Percentiles rank a stretch among this genome's conserved stretches.
Evolutionary conservation across 2,113 vertebrate species (phyloP).

Genomic region (Athene cunicularia): DNA sequence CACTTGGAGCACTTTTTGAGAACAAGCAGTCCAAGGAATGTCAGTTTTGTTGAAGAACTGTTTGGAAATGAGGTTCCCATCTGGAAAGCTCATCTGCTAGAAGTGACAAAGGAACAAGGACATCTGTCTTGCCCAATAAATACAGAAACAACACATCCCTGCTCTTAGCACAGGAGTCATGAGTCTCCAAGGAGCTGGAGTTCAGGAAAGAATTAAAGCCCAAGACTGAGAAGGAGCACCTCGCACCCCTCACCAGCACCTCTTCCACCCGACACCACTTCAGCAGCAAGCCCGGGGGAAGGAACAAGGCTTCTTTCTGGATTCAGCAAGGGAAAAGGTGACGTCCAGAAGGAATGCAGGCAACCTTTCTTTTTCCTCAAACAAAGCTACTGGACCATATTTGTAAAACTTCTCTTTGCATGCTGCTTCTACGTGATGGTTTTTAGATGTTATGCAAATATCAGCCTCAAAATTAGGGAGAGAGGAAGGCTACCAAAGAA

Average conservation of each 20-base stretch:
- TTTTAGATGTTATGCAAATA: constrained; percentile 2
- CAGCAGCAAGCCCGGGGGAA: not conserved
- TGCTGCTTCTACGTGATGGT: not conserved
- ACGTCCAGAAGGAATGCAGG: not conserved
- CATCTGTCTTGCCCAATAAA: constrained; percentile 37
- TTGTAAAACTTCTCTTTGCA: not conserved
- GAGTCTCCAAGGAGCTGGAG: not conserved
- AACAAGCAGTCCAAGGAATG: constrained; percentile 26
- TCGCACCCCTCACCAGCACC: not conserved
- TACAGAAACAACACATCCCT: not conserved
- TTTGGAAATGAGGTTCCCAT: constrained; percentile 31
- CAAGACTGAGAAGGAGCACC: not conserved
- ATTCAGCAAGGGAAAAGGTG: not conserved
- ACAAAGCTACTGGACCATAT: not conserved
- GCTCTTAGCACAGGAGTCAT: not conserved
- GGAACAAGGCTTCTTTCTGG: not conserved
- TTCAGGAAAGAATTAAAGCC: not conserved
- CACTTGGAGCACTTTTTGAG: not conserved
- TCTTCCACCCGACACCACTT: not conserved
- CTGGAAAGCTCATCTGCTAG: constrained; percentile 45
- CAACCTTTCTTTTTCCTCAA: not conserved
- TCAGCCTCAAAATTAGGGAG: not conserved
- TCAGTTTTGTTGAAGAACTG: constrained; percentile 27
- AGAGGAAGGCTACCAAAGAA: not conserved
- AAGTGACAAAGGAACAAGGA: not conserved